Evolutionary conservation across 1,140 invertebrate genomes (phyloP).

Genomic region (Drosophila pectinifera): DNA sequence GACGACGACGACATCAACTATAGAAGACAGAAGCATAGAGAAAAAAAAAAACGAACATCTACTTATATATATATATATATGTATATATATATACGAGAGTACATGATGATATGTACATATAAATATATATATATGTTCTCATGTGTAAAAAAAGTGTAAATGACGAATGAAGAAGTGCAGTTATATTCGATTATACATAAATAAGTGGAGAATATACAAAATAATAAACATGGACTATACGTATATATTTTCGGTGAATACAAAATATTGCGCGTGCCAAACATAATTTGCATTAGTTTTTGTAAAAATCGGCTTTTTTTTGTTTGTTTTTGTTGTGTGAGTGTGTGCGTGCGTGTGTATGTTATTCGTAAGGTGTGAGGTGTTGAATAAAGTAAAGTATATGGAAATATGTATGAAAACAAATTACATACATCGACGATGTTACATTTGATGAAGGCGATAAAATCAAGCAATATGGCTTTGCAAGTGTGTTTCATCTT

Average conservation of each 20-base stretch:
- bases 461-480: slow-evolving; percentile 19
- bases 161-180: slow-evolving; percentile 47
- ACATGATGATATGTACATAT: slow-evolving; percentile 20
- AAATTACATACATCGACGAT: slow-evolving; percentile 15
- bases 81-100: slow-evolving; percentile 17
- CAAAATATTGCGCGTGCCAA: slow-evolving; percentile 17
- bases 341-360: neutral
- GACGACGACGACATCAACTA: slow-evolving; percentile 33
- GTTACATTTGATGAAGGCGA: slow-evolving; percentile 18
- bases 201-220: slow-evolving; percentile 22
- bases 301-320: slow-evolving; percentile 33
- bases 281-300: slow-evolving; percentile 17
- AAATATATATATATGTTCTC: slow-evolving; percentile 29
- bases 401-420: slow-evolving; percentile 21
- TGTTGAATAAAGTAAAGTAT: slow-evolving; percentile 18
- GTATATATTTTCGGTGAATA: slow-evolving; percentile 23
- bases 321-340: slow-evolving; percentile 17
- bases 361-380: slow-evolving; percentile 19
- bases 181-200: slow-evolving; percentile 10
- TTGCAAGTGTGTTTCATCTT: slow-evolving; percentile 9
- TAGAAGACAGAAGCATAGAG: slow-evolving; percentile 47
- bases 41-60: slow-evolving; percentile 47
- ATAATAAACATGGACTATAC: slow-evolving; percentile 32
- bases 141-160: slow-evolving; percentile 40
- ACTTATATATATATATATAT: slow-evolving; percentile 24